Evolutionary conservation across 2,888 invertebrate species (phyloP), one percentile per base, ranked within the genome.

Genomic region (Cantharis nigra): DNA sequence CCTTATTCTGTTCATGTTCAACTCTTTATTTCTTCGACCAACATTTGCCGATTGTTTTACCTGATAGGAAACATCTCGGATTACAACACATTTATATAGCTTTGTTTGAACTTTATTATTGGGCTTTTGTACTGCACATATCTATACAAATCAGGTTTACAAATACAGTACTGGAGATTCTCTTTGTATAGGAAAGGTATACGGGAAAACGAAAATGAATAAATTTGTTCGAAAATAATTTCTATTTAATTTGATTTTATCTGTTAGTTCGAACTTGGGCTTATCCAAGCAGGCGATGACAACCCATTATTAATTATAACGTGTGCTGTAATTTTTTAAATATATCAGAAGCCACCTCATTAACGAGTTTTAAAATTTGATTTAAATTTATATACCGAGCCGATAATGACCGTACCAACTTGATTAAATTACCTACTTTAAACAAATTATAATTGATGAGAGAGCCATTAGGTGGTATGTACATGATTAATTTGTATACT

Each of bases 261-360:
- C 81, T 80, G 13, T 79, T 72, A 76, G 78, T 81, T 81, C 80
- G 79, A 81, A 82, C 80, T 80, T 82, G 26, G 23, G 81, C 80
- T 83, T 82, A 79, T 79, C 80, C 82, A 82, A 83, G 83, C 83
- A 81, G 84, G 82, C 83, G 85, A 81, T 81, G 84, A 84, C 84
- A 83, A 83, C 77, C 69, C 78, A 81, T 82, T 84, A 85, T 85
- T 85, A 84, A 85, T 85, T 83, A 83, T 79, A 49, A 49, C 5
- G 70, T 69, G 67, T 73, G 80, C 81, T 78, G 79, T 82, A 82
- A 83, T 83, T 82, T 64, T 23, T 23, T 75, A 79, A 80, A 80
- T 81, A 79, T 81, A 82, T 81, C 83, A 80, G 83, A 82, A 84
- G 83, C 83, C 23, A 71, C 26, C 75, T 78, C 75, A 78, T 80